These are phyloP conservation scores for Agrotis segetum DNA, from an alignment of 2,888 invertebrate genomes.

Conservation along the genomic window DNA sequence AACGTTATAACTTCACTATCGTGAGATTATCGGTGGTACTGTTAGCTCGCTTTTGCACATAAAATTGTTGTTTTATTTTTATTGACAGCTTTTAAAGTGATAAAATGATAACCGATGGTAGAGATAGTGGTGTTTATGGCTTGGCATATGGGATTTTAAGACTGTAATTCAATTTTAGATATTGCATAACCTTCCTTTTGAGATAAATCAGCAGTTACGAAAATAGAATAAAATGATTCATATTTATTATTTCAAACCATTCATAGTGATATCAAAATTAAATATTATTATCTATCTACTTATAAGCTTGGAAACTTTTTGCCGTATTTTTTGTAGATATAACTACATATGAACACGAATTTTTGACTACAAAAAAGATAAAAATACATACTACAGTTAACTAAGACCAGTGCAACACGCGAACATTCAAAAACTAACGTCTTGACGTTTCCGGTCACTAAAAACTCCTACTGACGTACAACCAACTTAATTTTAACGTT, in stretches of 20 bases:
- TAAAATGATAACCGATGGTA: slow-evolving; percentile 21
- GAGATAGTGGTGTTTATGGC: slow-evolving; percentile 19
- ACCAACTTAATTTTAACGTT: slow-evolving; percentile 63
- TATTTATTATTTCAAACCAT: not conserved
- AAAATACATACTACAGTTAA: slow-evolving; percentile 69
- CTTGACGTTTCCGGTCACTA: slow-evolving; percentile 85
- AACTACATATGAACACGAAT: slow-evolving; percentile 36
- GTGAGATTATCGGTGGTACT: slow-evolving; percentile 78
- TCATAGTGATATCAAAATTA: not conserved
- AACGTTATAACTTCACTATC: slow-evolving; percentile 71
- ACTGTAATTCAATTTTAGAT: not conserved
- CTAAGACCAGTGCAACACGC: slow-evolving; percentile 76
- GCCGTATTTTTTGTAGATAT: slow-evolving; percentile 20
- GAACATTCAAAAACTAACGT: slow-evolving; percentile 80
- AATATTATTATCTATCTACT: slow-evolving; percentile 4
- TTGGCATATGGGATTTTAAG: not conserved
- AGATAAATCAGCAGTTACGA: not conserved
- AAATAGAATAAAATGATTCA: not conserved
- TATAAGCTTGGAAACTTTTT: slow-evolving; percentile 11
- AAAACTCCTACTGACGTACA: slow-evolving; percentile 78
- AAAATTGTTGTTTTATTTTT: slow-evolving; percentile 57
- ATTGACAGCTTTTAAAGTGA: slow-evolving; percentile 49
- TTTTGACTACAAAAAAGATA: slow-evolving; percentile 46
- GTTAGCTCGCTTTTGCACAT: slow-evolving; percentile 69
- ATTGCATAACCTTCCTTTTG: not conserved